Base-by-base conservation (phyloP, 2,113 vertebrate genomes). In the Coreoperca whiteheadi region DNA sequence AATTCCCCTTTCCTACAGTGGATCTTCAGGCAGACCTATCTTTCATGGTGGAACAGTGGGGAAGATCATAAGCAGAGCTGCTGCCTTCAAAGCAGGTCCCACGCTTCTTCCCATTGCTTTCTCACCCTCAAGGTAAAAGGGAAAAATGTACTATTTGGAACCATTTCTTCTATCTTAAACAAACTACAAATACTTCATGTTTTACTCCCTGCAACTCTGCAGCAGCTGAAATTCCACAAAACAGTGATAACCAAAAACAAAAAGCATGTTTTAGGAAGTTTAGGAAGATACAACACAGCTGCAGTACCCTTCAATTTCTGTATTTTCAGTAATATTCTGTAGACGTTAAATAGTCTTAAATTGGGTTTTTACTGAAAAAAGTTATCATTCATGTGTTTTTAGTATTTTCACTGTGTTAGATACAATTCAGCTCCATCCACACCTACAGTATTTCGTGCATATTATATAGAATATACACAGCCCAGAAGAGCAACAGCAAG, bases 11-110 rank as follows among this genome's bases (percentile, higher is more conserved):
- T 74, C 86, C 69, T 89, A 80, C 76, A 88, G 88, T 60, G 67
- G 81, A 81, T 87, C 87, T 90, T 41, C 77, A 88, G 77, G 90
- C 90, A 90, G 83, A 87, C 25, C 84, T 76, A 88, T 90, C 79
- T 74, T 89, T 92, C 84, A 91, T 41, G 88, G 70, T 79, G 78
- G 77, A 84, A 79, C 77, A 75, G 77, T 68, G 84, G 77, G 77
- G 69, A 85, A 91, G 87, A 93, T 92, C 92, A 93, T 79, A 92
- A 82, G 76, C 80, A 74, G 70, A 88, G 80, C 76, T 88, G 72
- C 86, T 83, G 85, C 82, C 81, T 85, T 89, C 90, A 94, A 92
- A 92, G 89, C 77, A 85, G 91, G 61, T 93, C 92, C 87, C 89
- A 94, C 89, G 88, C 91, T 88, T 93, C 89, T 93, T 90, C 74